Percentiles rank a stretch among this genome's conserved stretches.
Evolutionary conservation across 2,113 vertebrate species (phyloP).

Genomic region (Lepisosteus osseus): DNA sequence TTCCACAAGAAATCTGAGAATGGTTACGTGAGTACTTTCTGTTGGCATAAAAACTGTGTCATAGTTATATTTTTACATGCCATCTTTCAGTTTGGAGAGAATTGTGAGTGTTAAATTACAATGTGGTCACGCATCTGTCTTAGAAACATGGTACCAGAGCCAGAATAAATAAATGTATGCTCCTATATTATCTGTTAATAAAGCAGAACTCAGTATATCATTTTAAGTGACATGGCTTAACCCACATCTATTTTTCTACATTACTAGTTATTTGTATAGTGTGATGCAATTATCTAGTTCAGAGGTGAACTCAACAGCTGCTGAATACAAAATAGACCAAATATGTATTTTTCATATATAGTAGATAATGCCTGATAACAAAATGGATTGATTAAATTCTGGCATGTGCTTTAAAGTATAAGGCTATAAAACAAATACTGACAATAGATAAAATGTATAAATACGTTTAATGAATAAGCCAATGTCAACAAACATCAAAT

Average conservation of each 20-base stretch:
- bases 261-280: constrained; percentile 9
- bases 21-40: constrained; percentile 38
- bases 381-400: too few relatives aligned
- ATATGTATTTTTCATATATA: constrained; percentile 11
- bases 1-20: constrained; percentile 33
- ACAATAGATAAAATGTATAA: too few relatives aligned
- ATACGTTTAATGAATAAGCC: too few relatives aligned
- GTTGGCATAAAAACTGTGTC: constrained; percentile 27
- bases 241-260: constrained; percentile 13
- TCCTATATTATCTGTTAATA: constrained; percentile 30
- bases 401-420: too few relatives aligned
- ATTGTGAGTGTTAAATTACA: constrained; percentile 17
- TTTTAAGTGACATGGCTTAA: constrained; percentile 22
- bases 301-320: background rate
- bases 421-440: too few relatives aligned
- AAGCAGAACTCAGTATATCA: constrained; percentile 24
- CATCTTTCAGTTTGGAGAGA: constrained; percentile 28
- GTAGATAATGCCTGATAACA: background rate
- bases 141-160: constrained; percentile 21
- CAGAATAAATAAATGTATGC: constrained; percentile 32
- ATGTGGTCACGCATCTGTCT: constrained; percentile 27
- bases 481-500: too few relatives aligned
- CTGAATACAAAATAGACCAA: constrained; percentile 1
- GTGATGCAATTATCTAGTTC: background rate
- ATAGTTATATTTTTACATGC: constrained; percentile 37